Percentiles rank a stretch among this genome's conserved stretches.
Conservation (phyloP, 2,113 vertebrate genomes). For the Nerophis lumbriciformis region DNA sequence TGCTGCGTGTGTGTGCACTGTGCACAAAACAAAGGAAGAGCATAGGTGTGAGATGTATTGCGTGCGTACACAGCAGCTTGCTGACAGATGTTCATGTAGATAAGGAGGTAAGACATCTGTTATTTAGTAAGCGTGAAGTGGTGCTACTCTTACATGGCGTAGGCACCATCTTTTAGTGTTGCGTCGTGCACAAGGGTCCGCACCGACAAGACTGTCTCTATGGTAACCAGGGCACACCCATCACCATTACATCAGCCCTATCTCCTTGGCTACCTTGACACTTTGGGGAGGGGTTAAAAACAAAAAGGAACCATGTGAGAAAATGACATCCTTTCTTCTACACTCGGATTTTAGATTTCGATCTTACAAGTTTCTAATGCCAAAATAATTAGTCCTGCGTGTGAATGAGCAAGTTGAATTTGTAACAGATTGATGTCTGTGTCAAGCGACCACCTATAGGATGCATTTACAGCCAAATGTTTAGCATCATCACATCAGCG, state of each 20-base stretch:
- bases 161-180: conserved; percentile 27
- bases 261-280: conserved; percentile 49
- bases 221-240: conserved; percentile 70
- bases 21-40: conserved; percentile 4
- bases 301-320: conserved; percentile 18
- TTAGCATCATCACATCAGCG: conserved; percentile 2
- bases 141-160: conserved; percentile 35
- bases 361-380: conserved; percentile 1
- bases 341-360: conserved; percentile 3
- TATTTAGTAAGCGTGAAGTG: conserved; percentile 16
- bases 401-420: conserved; percentile 25
- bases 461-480: neutral
- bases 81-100: conserved; percentile 31
- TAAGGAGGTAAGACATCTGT: conserved; percentile 20
- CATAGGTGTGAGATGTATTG: conserved; percentile 13
- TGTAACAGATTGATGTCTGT: neutral
- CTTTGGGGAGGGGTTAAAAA: conserved; percentile 35
- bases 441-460: conserved; percentile 5
- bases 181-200: conserved; percentile 33
- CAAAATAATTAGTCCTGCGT: conserved; percentile 19
- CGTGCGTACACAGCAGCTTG: conserved; percentile 11
- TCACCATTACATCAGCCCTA: conserved; percentile 63
- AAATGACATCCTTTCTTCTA: conserved; percentile 44
- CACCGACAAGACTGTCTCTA: conserved; percentile 58
- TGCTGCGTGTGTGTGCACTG: conserved; percentile 26